Evolutionary conservation across 2,888 invertebrate species (phyloP).

Genomic region (Aelia acuminata): DNA sequence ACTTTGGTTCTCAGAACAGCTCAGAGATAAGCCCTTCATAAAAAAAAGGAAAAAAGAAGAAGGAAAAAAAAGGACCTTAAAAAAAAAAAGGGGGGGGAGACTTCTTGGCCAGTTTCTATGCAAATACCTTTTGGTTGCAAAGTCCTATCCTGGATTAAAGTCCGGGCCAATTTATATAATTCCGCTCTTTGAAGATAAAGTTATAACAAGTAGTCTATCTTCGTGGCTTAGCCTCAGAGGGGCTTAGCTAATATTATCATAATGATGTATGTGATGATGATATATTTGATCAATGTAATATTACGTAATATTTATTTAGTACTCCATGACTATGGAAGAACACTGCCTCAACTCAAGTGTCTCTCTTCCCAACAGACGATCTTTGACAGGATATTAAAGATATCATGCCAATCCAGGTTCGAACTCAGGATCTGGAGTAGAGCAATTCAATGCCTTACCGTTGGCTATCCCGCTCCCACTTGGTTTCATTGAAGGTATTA

Average conservation of each 20-base stretch:
- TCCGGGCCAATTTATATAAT: constrained; percentile 1
- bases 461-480: no score
- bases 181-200: background rate
- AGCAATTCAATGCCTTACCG: no score
- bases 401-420: no score
- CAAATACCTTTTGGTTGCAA: constrained; percentile 1
- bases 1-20: constrained; percentile 6
- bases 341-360: no score
- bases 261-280: background rate
- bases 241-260: background rate
- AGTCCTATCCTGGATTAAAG: constrained; percentile 21
- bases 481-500: no score
- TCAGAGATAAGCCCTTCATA: background rate
- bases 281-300: no score
- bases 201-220: background rate
- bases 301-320: no score
- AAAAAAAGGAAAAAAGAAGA: background rate
- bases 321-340: no score
- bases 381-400: no score
- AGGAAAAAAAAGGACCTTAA: background rate
- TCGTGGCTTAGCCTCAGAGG: background rate
- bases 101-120: constrained; percentile 28
- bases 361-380: no score
- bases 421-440: no score
- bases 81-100: constrained; percentile 3